Percentiles rank a stretch among this genome's conserved stretches.
Conservation (phyloP, 1,140 invertebrate genomes). For the Drosophila carrolli region DNA sequence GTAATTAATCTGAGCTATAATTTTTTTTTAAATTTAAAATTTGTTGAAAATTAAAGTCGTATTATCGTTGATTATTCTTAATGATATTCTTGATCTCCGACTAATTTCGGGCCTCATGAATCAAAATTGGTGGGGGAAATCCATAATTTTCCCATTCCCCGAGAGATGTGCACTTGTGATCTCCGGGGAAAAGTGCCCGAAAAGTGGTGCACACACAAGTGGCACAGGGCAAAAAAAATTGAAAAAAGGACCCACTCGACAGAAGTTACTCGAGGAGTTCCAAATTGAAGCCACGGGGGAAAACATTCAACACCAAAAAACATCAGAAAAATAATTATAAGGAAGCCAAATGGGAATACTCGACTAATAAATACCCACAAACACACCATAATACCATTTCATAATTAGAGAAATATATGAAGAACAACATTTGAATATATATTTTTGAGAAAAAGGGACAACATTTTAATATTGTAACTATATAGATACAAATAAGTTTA, state of each 20-base stretch:
- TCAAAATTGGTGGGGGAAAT: neutral
- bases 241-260: conserved; percentile 60
- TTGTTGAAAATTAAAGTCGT: too few relatives aligned
- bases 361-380: neutral
- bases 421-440: too few relatives aligned
- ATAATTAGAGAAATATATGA: too few relatives aligned
- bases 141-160: neutral
- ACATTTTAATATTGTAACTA: too few relatives aligned
- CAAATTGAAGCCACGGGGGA: conserved; percentile 38
- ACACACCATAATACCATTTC: too few relatives aligned
- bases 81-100: neutral
- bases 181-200: conserved; percentile 25
- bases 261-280: conserved; percentile 16
- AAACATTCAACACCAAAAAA: conserved; percentile 37
- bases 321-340: conserved; percentile 2
- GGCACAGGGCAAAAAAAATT: conserved; percentile 33
- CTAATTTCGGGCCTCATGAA: neutral
- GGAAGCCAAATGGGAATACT: neutral
- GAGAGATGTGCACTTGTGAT: conserved; percentile 27
- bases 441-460: too few relatives aligned
- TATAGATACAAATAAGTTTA: too few relatives aligned
- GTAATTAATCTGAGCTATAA: too few relatives aligned
- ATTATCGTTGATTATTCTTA: too few relatives aligned
- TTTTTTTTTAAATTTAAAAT: too few relatives aligned
- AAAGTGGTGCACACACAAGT: conserved; percentile 57